Base-by-base conservation (phyloP, 2,113 vertebrate genomes). In the Merops nubicus region DNA sequence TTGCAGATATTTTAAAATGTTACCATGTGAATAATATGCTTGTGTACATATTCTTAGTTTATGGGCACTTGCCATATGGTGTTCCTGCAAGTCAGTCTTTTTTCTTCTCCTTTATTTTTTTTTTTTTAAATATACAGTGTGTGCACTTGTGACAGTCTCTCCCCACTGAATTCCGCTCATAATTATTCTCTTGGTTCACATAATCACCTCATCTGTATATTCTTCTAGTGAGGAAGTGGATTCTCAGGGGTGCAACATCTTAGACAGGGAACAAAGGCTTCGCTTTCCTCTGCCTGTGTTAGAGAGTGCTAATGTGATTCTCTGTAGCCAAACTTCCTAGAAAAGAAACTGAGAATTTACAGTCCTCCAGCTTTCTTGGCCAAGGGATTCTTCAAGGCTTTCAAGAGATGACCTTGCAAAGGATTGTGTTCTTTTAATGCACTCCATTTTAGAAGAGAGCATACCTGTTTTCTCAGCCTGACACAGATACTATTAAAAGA, bases 401-500 rank as follows among this genome's bases (percentile, higher is more conserved):
- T 98, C 95, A 97, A 96, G 93, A 95, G 86, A 68, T 96, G 97
- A 97, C 94, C 95, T 98, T 97, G 86, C 88, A 96, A 94, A 94
- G 64, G 91, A 95, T 48, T 97, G 73, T 85, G 89, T 97, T 97
- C 91, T 96, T 97, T 97, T 96, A 97, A 97, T 86, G 83, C 48
- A 83, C 75, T 90, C 48, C 50, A 68, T 97, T 98, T 98, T 95
- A 94, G 93, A 97, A 97, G 86, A 95, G 73, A 97, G 73, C 77
- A 91, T 97, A 98, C 97, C 97, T 98, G 95, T 95, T 98, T 98
- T 95, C 90, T 94, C 54, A 95, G 84, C 70, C 92, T 96, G 83
- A 96, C 96, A 91, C 72, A 93, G 64, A 90, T 94, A 96, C 88
- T 97, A 89, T 96, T 98, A 97, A 95, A 97, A 97, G 72, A 54